Percentiles rank a stretch among this genome's conserved stretches.
These are phyloP conservation scores for Natrix natrix DNA, from an alignment of 2,797 vertebrate species.

Conservation along the genomic window DNA sequence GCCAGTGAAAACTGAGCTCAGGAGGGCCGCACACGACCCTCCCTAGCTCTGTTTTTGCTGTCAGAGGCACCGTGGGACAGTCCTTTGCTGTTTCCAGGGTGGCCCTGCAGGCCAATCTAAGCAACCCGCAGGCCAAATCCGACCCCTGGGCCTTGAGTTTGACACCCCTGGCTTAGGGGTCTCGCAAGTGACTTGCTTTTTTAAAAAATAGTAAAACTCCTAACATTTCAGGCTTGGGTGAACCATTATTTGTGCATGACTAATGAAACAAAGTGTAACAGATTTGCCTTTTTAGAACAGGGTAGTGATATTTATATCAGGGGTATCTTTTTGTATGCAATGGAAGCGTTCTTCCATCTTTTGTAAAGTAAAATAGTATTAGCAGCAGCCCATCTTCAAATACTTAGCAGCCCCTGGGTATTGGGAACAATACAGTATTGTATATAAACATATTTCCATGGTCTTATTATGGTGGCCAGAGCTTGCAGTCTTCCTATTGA, in stretches of 20 bases:
- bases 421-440: background rate
- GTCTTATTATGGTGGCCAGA: background rate
- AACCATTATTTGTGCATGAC: background rate
- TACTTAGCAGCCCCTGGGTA: background rate
- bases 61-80: too few relatives aligned
- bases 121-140: too few relatives aligned
- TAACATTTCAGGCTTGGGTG: background rate
- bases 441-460: background rate
- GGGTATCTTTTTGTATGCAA: background rate
- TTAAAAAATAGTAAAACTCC: background rate
- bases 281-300: background rate
- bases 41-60: too few relatives aligned
- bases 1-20: too few relatives aligned
- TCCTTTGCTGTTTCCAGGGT: too few relatives aligned
- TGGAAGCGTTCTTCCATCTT: background rate
- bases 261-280: background rate
- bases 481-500: background rate
- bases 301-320: background rate
- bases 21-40: too few relatives aligned
- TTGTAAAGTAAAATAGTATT: background rate
- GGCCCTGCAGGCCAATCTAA: too few relatives aligned
- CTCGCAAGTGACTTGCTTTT: background rate
- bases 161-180: background rate
- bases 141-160: too few relatives aligned
- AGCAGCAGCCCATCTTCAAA: background rate